These are phyloP conservation scores for Saccostrea glomerata DNA, from an alignment of 1,140 invertebrate genomes.

Conservation along the genomic window DNA sequence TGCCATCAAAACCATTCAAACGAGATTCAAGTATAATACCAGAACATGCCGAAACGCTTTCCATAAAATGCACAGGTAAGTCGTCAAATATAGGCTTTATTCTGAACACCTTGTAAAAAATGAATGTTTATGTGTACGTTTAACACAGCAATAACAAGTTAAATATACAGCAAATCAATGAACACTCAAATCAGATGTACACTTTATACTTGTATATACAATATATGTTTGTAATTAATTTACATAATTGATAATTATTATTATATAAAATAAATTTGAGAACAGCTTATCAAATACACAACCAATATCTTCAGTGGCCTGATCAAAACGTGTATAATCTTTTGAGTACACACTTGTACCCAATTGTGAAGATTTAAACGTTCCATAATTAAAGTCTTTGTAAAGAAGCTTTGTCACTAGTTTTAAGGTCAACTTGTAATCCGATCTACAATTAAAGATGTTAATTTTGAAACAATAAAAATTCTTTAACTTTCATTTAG, in stretches of 20 bases:
- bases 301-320: not conserved
- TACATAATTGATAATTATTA: not conserved
- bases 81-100: not conserved
- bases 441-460: not conserved
- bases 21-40: not conserved
- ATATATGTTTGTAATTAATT: too few relatives aligned
- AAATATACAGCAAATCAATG: not conserved
- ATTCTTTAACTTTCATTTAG: not conserved
- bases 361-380: constrained; percentile 1
- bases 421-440: not conserved
- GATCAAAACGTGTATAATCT: not conserved
- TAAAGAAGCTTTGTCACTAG: not conserved
- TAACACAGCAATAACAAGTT: not conserved
- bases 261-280: not conserved
- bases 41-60: not conserved
- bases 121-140: not conserved
- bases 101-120: not conserved
- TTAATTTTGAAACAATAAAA: not conserved
- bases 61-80: constrained; percentile 31
- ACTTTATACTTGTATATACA: too few relatives aligned
- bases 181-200: not conserved
- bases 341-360: not conserved
- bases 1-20: not conserved
- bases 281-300: not conserved
- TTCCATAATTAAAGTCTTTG: not conserved